Evolutionary conservation across 2,888 invertebrate species (phyloP).

Genomic region (Cabera pusaria): DNA sequence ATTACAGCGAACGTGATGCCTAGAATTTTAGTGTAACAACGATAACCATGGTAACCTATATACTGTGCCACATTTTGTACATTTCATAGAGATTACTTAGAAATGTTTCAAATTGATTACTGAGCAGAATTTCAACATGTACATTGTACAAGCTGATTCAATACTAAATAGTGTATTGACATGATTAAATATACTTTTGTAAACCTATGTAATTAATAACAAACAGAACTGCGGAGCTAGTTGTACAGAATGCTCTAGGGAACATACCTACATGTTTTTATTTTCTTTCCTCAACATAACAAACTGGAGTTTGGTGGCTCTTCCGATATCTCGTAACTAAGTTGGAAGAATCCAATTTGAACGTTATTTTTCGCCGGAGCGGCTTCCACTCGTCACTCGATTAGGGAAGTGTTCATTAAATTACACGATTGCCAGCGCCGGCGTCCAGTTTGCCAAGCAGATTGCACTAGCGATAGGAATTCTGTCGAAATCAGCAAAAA

Average conservation of each 20-base stretch:
- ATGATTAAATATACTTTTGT: no score
- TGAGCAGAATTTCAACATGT: no score
- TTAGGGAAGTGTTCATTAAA: conserved; percentile 76
- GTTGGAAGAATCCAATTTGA: conserved; percentile 44
- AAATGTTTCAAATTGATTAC: no score
- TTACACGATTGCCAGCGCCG: conserved; percentile 69
- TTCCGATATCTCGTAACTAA: conserved; percentile 11
- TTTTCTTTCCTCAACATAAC: not conserved
- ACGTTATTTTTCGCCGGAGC: conserved; percentile 55
- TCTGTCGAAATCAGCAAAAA: conserved; percentile 54
- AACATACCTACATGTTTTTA: not conserved
- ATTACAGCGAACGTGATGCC: conserved; percentile 4
- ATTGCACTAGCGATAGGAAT: conserved; percentile 61
- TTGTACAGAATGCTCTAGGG: no score
- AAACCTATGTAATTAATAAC: no score
- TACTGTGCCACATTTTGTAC: no score
- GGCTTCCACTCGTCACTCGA: conserved; percentile 64
- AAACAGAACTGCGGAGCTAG: no score
- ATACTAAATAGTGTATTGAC: no score
- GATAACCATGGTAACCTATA: no score
- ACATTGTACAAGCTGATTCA: no score
- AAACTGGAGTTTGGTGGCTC: conserved; percentile 5
- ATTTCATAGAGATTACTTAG: no score
- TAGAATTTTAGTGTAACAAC: not conserved
- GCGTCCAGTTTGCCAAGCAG: conserved; percentile 64